Base-by-base conservation (phyloP, 2,888 invertebrate species). In the Disparrhopalites patrizii region DNA sequence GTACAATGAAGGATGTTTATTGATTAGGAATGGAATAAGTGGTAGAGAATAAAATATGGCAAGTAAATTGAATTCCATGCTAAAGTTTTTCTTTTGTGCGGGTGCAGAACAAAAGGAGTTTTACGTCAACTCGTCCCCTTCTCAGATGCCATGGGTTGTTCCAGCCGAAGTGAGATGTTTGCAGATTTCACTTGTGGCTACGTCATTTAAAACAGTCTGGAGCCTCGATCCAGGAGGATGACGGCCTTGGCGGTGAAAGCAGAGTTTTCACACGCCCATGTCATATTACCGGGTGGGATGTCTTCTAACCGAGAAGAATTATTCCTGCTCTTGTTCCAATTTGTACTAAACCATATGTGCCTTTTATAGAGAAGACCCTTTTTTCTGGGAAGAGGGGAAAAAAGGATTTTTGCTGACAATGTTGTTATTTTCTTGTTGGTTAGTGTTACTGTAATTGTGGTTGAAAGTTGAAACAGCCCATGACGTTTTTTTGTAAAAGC, bases 91-190 rank as follows among this genome's bases (percentile, higher is more conserved):
- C 51, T 40, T 66, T n/a, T 30, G 51, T 65, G n/a, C 1, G 20
- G n/a, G 61, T 64, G 10, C 67, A 75, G 76, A 64, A 70, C 73
- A n/a, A 70, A 62, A 66, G 75, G 72, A 10, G 62, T 73, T 8
- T 64, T 76, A 15, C 60, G 74, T 20, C 76, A 76, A 66, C 58
- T 75, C 20, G 71, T 72, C n/a, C 68, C 67, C 15, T 76, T 76
- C 65, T 71, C 71, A 3, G 66, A 75, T 10, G 74, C 74, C n/a
- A 67, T 76, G 55, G 56, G 67, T 30, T 76, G 76, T 55, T 63
- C 72, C 25, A 68, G 65, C 13, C 66, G 67, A 7, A 66, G 71
- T 10, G 71, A 71, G 56, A 68, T 74, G 66, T 76, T 68, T 65
- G 71, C 73, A 3, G 73, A 75, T 43, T 73, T 73, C 36, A 62